These are phyloP conservation scores for Lepilemur septentrionalis DNA, from an alignment of 2,797 vertebrate genomes.

Conservation along the genomic window DNA sequence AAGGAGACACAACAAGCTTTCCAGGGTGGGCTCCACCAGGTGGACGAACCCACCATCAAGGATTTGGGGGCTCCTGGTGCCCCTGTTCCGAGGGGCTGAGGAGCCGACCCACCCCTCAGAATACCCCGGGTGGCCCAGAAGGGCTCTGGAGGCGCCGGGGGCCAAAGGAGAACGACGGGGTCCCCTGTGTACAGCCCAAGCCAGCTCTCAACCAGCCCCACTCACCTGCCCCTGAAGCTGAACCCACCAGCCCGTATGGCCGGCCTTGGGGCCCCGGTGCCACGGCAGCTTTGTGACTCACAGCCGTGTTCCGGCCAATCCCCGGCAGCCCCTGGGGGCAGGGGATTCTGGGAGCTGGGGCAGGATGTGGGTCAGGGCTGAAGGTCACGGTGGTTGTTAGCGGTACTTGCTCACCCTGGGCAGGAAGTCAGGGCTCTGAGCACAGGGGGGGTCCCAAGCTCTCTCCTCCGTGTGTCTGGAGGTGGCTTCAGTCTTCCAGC, in stretches of 20 bases:
- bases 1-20: background rate
- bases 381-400: background rate
- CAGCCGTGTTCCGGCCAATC: conserved; percentile 50
- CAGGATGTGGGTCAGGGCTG: background rate
- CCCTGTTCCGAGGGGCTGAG: background rate
- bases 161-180: background rate
- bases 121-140: background rate
- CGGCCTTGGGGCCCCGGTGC: background rate
- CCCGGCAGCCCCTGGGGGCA: background rate
- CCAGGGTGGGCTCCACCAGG: background rate
- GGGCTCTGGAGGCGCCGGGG: background rate
- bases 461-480: background rate
- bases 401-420: background rate
- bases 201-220: background rate
- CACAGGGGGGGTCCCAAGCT: background rate
- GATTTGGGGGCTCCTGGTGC: background rate
- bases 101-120: background rate
- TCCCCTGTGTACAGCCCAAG: background rate
- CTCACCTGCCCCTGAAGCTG: conserved; percentile 71
- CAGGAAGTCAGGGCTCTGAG: background rate
- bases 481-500: background rate
- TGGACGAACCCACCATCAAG: background rate
- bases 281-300: conserved; percentile 62
- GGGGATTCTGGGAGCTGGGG: background rate
- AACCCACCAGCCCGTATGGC: conserved; percentile 32